Evolutionary conservation across 2,797 vertebrate genomes (phyloP), one percentile per base, ranked within the genome.

Genomic region (Rousettus madagascariensis): DNA sequence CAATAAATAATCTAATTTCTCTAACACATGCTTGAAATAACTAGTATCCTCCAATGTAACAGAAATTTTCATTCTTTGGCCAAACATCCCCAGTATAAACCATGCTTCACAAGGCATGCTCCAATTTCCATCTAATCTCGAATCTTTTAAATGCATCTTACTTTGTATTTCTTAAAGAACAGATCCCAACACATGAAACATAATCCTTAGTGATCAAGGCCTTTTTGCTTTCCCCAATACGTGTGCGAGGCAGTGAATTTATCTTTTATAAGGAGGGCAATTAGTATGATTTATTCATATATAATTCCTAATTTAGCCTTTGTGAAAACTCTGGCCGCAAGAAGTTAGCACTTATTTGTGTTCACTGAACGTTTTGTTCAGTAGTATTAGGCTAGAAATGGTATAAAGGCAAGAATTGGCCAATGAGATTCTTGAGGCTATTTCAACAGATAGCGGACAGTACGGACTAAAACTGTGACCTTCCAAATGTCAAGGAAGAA

Each of bases 1-100:
- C 15, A 51, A 90, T 72, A 93, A n/a, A 19, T 79, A 90, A 74
- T 66, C 49, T 94, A 53, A 28, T 74, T 63, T 90, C n/a, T 82
- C 33, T 91, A 66, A 66, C 24, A 57, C 38, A 68, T 33, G 13
- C 51, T 75, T 68, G 66, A 95, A 94, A 74, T 86, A 79, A 68
- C 43, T 72, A 80, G 28, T 59, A 89, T 38, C 41, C 11, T 96
- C 28, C 59, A 84, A 0, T 85, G 8, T 57, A 75, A 90, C 9
- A 59, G 65, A 89, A 46, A 77, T n/a, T 3, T 91, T 84, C 41
- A 77, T 94, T 94, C 16, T 79, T 24, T 77, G 43, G 36, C 26
- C 71, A 95, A 61, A 93, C 11, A 69, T 63, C 61, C 22, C 16
- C 38, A 28, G 10, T 68, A 49, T 82, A 94, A 94, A 55, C 46